These are phyloP conservation scores for Bradysia coprophila DNA, from an alignment of 1,140 invertebrate genomes.

Conservation along the genomic window DNA sequence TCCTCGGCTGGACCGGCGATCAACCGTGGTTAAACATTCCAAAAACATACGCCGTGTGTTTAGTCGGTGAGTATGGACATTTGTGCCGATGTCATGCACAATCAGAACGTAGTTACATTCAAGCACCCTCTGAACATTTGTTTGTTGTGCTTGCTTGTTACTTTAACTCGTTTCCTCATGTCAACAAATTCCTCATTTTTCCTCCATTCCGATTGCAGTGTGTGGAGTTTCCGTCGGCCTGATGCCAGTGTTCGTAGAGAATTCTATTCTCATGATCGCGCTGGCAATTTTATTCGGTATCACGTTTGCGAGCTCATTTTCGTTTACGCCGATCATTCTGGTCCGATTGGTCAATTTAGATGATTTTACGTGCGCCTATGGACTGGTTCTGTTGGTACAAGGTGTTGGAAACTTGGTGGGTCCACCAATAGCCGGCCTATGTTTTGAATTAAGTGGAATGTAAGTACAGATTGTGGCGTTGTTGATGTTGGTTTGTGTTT, in stretches of 20 bases:
- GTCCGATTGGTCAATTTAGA: slow-evolving; percentile 29
- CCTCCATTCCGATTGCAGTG: no score
- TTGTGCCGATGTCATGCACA: background rate
- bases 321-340: slow-evolving; percentile 71
- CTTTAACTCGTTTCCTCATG: no score
- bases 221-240: slow-evolving; percentile 51
- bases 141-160: no score
- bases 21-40: slow-evolving; percentile 67
- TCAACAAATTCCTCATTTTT: background rate
- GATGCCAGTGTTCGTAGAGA: slow-evolving; percentile 46
- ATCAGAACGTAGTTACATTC: background rate
- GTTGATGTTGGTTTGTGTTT: no score
- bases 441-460: slow-evolving; percentile 18
- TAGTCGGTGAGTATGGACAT: slow-evolving; percentile 26
- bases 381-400: slow-evolving; percentile 68
- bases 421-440: slow-evolving; percentile 35
- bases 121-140: no score
- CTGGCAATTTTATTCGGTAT: slow-evolving; percentile 55
- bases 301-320: slow-evolving; percentile 71
- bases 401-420: slow-evolving; percentile 44
- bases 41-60: slow-evolving; percentile 59
- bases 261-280: slow-evolving; percentile 34
- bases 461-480: slow-evolving; percentile 8
- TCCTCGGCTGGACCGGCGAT: slow-evolving; percentile 78
- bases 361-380: slow-evolving; percentile 73